Evolutionary conservation across 2,888 invertebrate genomes (phyloP), one percentile per base, ranked within the genome.

Genomic region (Plutella xylostella): DNA sequence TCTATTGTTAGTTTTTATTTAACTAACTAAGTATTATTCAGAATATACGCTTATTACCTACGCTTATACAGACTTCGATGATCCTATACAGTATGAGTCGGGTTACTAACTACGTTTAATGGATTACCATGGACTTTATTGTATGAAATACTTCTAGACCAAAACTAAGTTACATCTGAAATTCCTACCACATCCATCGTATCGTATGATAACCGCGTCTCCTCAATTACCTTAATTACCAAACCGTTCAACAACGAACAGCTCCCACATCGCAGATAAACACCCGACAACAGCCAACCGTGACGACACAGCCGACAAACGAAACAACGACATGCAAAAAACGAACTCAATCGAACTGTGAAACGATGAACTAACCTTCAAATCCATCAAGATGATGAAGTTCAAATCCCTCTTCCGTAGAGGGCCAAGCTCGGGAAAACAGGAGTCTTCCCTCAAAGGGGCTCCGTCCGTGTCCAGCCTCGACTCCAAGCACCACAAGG

Each of bases 351-450:
- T 65, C 72, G 72, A 78, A 65, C 68, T 73, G 71, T 78, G 71
- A 72, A 60, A 37, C 37, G 37, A 43, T 22, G 25, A 25, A 33
- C 33, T 33, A 42, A 42, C 53, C 50, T n/a, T n/a, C n/a, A n/a
- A 54, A 52, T 51, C 57, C 64, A 64, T 67, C 82, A 91, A 88
- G 85, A 93, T 93, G 93, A 93, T 93, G 89, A 94, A 93, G 88
- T 90, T 94, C 84, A 93, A 93, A 89, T 93, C 93, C 68, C 89
- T 94, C 76, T 94, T 94, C 86, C 93, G 93, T 86, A 93, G 93
- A 90, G 92, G 92, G 66, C 91, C 91, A 71, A 87, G 86, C 65
- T 85, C 80, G 61, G 80, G 82, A 58, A 83, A 86, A 63, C 80
- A 83, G 70, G 72, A 86, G 68, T 58, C 72, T 46, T 70, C 85